Base-by-base conservation (phyloP, 2,888 invertebrate species). In the Mesoligia furuncula region DNA sequence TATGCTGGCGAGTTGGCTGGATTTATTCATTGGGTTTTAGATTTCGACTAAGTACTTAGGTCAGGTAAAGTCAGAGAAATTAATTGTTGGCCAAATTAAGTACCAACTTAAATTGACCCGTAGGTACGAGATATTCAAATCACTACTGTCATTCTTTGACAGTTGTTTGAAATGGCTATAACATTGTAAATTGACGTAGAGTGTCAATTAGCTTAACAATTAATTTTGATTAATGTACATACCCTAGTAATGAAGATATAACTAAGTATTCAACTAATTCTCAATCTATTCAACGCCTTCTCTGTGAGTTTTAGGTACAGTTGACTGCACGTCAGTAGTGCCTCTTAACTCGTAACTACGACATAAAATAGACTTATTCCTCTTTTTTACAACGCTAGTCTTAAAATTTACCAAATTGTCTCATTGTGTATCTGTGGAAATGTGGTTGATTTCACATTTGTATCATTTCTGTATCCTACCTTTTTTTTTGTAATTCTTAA, bases 21-120 rank as follows among this genome's bases (percentile, higher is more conserved):
- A 61, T 72, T 86, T 81, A 61, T 77, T 65, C 15, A 48, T 65
- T 24, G 64, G 20, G 27, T 20, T 65, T 65, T 17, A 51, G 17
- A 27, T 68, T 59, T 59, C 31, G 24, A n/a, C 24, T 68, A 9
- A 68, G 17, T 5, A 31, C 51, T 27, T 27, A 45, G 3, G 7
- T 45, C 13, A 68, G 5, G 17, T 57, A 17, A 31, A n/a, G 0
- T 59, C 31, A 17, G 1, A 13, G 13, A 45, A 67, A 45, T 66
- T 6, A 51, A 27, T 27, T 42, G 17, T 20, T 66, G 7, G 20
- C 11, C 27, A 27, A 20, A 27, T 20, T 20, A 0, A 6, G 13
- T 17, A 0, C 3, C n/a, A 42, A n/a, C 13, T 27, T 45, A 20
- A 27, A 20, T 27, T 20, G 27, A 7, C 27, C 27, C 51, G 17